These are phyloP conservation scores for Apistogramma diplotaenia DNA, from an alignment of 2,113 vertebrate genomes.

Conservation along the genomic window DNA sequence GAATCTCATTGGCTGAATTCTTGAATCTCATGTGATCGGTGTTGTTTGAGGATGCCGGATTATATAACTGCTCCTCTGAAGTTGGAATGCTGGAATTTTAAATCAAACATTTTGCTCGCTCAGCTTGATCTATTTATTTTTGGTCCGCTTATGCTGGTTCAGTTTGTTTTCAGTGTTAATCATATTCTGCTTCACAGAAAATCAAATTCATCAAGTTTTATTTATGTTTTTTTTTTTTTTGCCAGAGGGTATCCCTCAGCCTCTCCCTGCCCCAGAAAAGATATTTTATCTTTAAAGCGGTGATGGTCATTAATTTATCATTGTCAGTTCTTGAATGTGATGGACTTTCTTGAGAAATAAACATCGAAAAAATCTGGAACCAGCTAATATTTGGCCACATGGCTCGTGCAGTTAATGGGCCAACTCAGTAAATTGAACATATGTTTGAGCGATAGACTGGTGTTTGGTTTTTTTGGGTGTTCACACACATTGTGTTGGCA, in stretches of 20 bases:
- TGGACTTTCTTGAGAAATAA: not conserved
- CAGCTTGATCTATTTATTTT: not conserved
- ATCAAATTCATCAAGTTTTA: not conserved
- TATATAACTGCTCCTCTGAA: too few species aligned
- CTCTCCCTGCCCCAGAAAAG: not conserved
- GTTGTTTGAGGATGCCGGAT: not conserved
- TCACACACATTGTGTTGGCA: not conserved
- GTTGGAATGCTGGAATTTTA: too few species aligned
- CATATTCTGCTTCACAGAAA: not conserved
- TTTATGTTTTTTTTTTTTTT: not conserved
- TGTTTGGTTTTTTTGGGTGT: not conserved
- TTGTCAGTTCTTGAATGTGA: not conserved
- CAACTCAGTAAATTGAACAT: not conserved
- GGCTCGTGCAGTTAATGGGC: not conserved
- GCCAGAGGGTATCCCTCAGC: not conserved
- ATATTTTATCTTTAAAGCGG: not conserved
- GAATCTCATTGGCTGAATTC: not conserved
- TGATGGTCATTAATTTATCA: not conserved
- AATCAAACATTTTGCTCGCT: not conserved
- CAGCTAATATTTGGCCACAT: not conserved
- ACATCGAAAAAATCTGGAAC: not conserved
- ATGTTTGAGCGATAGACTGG: not conserved
- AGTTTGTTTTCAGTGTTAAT: not conserved
- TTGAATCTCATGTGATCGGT: not conserved
- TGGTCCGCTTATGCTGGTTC: not conserved